Evolutionary conservation across 2,888 invertebrate genomes (phyloP).

Genomic region (Blera fallax): DNA sequence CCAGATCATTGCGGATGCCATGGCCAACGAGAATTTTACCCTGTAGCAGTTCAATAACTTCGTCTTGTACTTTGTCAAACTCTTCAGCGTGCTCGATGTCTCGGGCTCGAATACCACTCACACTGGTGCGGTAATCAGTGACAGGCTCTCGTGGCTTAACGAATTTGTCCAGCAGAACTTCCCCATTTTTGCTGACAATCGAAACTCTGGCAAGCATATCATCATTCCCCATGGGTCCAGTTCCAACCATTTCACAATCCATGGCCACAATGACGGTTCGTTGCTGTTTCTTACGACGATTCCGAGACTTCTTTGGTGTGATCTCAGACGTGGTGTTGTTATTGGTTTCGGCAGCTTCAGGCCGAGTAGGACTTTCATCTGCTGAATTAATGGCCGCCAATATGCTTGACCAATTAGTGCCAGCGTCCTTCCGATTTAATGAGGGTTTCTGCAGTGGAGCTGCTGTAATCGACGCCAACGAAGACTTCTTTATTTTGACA

Average conservation of each 20-base stretch:
- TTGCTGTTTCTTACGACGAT: no score
- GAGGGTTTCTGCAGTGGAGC: no score
- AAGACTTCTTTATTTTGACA: not conserved
- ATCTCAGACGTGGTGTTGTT: no score
- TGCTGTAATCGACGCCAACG: not conserved
- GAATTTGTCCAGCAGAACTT: constrained; percentile 93
- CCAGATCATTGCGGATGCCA: constrained; percentile 91
- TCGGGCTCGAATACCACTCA: constrained; percentile 92
- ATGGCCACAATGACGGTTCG: constrained; percentile 88
- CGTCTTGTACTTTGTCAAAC: constrained; percentile 87
- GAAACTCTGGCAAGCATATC: constrained; percentile 94
- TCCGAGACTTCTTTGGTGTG: no score
- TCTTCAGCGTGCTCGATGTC: constrained; percentile 87
- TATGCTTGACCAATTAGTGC: no score
- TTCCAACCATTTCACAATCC: constrained; percentile 98
- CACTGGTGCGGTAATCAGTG: constrained; percentile 90
- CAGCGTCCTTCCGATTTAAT: no score
- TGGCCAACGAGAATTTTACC: constrained; percentile 92
- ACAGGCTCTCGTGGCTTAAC: constrained; percentile 88
- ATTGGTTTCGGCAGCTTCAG: no score
- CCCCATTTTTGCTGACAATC: constrained; percentile 91
- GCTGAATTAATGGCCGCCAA: no score
- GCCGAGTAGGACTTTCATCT: no score
- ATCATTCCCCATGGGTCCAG: constrained; percentile 88
- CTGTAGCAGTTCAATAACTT: constrained; percentile 88